phyloP scores from a whole-genome alignment of 2,797 vertebrate genomes.

The Pachyuromys duprasi region DNA sequence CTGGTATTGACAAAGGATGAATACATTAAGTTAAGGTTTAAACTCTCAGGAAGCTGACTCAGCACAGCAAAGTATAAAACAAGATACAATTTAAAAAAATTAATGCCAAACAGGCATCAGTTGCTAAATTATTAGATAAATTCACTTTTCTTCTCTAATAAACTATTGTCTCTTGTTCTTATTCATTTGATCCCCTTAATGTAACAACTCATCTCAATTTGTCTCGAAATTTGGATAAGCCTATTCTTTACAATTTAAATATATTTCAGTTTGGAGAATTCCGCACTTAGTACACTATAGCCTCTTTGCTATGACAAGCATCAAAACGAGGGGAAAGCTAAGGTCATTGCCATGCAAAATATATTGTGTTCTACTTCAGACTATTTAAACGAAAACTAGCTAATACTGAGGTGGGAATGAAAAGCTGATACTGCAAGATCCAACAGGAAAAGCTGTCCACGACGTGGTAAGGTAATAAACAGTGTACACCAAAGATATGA shows the following conservation, averaged over 20 bases:
- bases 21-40: not conserved
- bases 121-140: not conserved
- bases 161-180: not conserved
- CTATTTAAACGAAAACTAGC: not conserved
- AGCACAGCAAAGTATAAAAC: not conserved
- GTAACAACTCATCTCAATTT: not conserved
- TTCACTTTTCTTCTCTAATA: not conserved
- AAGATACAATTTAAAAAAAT: not conserved
- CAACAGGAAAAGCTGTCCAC: not conserved
- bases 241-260: not conserved
- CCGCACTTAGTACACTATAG: not conserved
- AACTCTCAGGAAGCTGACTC: not conserved
- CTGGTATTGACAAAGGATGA: not conserved
- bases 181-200: not conserved
- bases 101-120: not conserved
- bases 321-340: not conserved
- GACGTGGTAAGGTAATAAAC: constrained; percentile 30
- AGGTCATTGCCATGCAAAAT: not conserved
- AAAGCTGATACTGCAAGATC: not conserved
- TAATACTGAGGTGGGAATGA: not conserved
- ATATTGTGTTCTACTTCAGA: not conserved
- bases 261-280: not conserved
- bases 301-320: not conserved
- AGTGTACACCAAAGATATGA: not conserved
- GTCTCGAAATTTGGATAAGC: not conserved